Base-by-base conservation (phyloP, 2,113 vertebrate genomes). In the Xenus cinereus region DNA sequence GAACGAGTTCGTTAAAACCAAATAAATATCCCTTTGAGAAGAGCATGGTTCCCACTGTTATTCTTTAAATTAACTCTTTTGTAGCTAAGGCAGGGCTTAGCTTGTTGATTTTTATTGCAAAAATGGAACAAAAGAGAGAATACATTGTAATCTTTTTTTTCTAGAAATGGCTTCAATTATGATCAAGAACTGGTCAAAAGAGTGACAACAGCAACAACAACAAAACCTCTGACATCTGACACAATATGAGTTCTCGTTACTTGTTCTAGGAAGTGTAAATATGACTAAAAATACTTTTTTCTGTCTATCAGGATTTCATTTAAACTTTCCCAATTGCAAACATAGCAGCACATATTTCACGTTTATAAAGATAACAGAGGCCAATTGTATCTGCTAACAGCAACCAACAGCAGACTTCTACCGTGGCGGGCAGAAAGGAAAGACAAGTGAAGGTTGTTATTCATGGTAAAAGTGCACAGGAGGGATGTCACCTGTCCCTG, bases 21-120 rank as follows among this genome's bases (percentile, higher is more conserved):
- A 98, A 97, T 97, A 97, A 98, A 98, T 97, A 97, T 82, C 83
- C 72, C 72, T 96, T 96, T 94, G 90, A 95, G 91, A 93, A 96
- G 95, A 87, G 90, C 89, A 8, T 64, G 94, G 60, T 41, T 95
- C 59, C 75, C 30, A 63, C n/a, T 95, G 79, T 95, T 97, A 86
- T 93, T 96, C 89, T 97, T 92, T 59, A 63, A 32, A 30, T 92
- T 94, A 96, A 97, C 95, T 92, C 68, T 96, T 97, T 68, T 74
- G 87, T 89, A 85, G 37, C 92, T 72, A 50, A 63, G 45, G 37
- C 59, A 76, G 76, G 71, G 57, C 57, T 60, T 50, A 72, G 12
- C 35, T 79, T 93, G 32, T 60, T 76, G 73, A 30, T 75, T 96
- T 96, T 81, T 51, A 56, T 76, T 57, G 32, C 41, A 60, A 48